phyloP scores from a whole-genome alignment of 2,888 invertebrate species.

The Candidula unifasciata region DNA sequence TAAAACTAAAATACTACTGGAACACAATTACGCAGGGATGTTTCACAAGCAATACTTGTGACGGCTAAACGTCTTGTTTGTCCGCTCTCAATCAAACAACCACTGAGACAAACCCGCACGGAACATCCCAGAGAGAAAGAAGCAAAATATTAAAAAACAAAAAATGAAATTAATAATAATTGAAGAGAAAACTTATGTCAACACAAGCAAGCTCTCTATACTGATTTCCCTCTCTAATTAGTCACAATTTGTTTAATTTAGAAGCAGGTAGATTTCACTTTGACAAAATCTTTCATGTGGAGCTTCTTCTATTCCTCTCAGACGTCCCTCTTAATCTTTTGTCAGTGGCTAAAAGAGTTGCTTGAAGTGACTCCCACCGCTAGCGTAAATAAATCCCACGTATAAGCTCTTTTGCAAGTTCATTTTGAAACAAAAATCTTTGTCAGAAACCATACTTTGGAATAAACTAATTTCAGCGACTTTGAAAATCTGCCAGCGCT shows the following conservation, averaged over 20 bases:
- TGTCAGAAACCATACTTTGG: neutral
- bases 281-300: neutral
- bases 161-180: too few species aligned
- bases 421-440: neutral
- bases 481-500: neutral
- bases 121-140: too few species aligned
- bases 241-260: neutral
- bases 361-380: conserved; percentile 5
- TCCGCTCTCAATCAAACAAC: too few species aligned
- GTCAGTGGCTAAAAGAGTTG: neutral
- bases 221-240: neutral
- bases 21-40: too few species aligned
- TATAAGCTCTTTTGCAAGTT: conserved; percentile 16
- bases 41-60: too few species aligned
- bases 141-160: too few species aligned
- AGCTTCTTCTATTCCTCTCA: neutral
- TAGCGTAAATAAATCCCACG: neutral
- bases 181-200: too few species aligned
- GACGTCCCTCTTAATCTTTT: neutral
- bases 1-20: too few species aligned
- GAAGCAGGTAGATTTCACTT: conserved; percentile 3
- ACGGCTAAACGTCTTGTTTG: too few species aligned
- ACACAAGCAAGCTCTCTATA: too few species aligned
- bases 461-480: conserved; percentile 21
- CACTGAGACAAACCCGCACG: too few species aligned